Evolutionary conservation across 1,140 invertebrate genomes (phyloP), one percentile per base, ranked within the genome.

Genomic region (Dreissena rostriformis): DNA sequence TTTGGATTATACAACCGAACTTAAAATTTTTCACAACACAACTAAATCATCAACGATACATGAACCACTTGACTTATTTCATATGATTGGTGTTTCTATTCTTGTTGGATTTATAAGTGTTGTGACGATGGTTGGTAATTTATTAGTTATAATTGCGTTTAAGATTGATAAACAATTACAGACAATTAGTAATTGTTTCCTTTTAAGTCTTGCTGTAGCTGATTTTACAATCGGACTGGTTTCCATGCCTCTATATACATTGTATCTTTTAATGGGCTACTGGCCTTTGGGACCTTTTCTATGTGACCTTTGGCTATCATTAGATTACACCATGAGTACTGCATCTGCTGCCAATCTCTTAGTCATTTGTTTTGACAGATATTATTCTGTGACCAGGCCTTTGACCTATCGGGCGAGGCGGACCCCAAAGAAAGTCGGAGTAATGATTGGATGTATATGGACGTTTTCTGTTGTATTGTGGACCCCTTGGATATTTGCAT

Each of bases 401-500:
- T 95, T 99, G 75, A 98, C 98, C n/a, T 99, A 99, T 94, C 95
- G 98, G 63, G 98, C 97, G 8, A 97, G 97, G 91, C 95, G 99
- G 89, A 99, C 98, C 76, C 98, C 97, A n/a, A 95, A 95, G 85
- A 96, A 97, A 88, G 98, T 98, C n/a, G 97, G 96, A 14, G 94
- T 97, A 70, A 99, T 99, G 98, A 99, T 99, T 80, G 96, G 96
- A 4, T 88, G 87, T 68, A 92, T 91, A 14, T 94, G 93, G 93
- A 57, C 92, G 29, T 88, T 94, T 51, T 94, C 93, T 5, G 87
- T 89, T 24, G 26, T 99, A 28, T 94, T 99, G 17, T 99, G 98
- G 98, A 98, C 98, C 24, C 98, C 98, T 1, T 99, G 98, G 98
- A 99, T 99, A 90, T 98, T 99, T 94, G 96, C 97, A 57, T 99